These are phyloP conservation scores for Metridium senile DNA, from an alignment of 92 coral and sea anemone species.

Conservation along the genomic window DNA sequence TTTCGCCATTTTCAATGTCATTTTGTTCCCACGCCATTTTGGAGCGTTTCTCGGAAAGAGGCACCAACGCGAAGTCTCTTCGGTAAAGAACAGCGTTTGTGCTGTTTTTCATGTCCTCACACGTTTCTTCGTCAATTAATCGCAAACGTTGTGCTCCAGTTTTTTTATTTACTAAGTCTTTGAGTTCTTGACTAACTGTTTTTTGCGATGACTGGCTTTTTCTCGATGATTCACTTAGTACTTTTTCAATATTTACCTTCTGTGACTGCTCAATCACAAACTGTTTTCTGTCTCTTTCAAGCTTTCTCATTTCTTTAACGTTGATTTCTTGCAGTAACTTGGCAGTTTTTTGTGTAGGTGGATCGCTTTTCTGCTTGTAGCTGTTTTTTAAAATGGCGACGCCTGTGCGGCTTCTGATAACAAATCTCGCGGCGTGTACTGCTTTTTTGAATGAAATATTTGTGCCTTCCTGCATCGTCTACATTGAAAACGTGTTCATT, in stretches of 20 bases:
- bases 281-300: constrained; percentile 33
- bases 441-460: constrained; percentile 35
- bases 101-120: neutral
- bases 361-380: constrained; percentile 30
- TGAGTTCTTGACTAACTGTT: neutral
- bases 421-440: constrained; percentile 42
- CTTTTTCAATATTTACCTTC: constrained; percentile 16
- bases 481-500: neutral
- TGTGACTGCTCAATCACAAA: constrained; percentile 38
- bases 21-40: neutral
- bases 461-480: constrained; percentile 17
- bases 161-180: neutral
- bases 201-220: neutral
- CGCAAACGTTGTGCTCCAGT: constrained; percentile 1
- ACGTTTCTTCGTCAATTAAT: neutral
- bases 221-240: constrained; percentile 6
- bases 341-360: constrained; percentile 7
- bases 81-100: constrained; percentile 25
- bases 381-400: constrained; percentile 44
- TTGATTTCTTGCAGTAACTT: constrained; percentile 29
- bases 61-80: constrained; percentile 24
- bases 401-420: constrained; percentile 58
- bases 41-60: neutral
- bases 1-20: neutral
- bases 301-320: constrained; percentile 37